Evolutionary conservation across 2,797 vertebrate genomes (phyloP).

Genomic region (Gallinago solitaria): DNA sequence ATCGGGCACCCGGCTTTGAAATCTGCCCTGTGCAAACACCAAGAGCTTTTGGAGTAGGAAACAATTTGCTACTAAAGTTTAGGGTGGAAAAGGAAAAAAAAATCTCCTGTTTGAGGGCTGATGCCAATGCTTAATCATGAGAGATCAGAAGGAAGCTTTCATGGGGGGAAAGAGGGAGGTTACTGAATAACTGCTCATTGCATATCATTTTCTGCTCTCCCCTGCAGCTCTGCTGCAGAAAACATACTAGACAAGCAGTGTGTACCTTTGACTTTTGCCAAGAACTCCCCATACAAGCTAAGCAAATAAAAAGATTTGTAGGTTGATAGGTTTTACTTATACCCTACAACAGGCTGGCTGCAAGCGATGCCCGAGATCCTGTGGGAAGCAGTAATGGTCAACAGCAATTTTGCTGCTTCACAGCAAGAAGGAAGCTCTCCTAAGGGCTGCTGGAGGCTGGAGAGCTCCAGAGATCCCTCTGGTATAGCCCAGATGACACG

Average conservation of each 20-base stretch:
- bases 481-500: background rate
- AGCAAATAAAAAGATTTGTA: background rate
- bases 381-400: rapidly evolving
- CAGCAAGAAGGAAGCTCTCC: background rate
- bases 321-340: background rate
- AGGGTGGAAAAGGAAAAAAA: background rate
- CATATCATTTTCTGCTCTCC: background rate
- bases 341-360: background rate
- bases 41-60: background rate
- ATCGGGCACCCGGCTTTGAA: background rate
- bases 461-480: background rate
- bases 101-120: background rate
- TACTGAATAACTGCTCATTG: background rate
- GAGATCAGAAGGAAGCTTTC: background rate
- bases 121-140: background rate
- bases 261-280: background rate
- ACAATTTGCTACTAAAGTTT: background rate
- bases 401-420: background rate
- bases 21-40: background rate
- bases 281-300: background rate
- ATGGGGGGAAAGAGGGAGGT: background rate
- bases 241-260: background rate
- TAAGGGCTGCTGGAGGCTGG: background rate
- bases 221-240: background rate
- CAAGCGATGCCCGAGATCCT: background rate